Conservation (phyloP, 2,113 vertebrate species). For the Proteles cristata region DNA sequence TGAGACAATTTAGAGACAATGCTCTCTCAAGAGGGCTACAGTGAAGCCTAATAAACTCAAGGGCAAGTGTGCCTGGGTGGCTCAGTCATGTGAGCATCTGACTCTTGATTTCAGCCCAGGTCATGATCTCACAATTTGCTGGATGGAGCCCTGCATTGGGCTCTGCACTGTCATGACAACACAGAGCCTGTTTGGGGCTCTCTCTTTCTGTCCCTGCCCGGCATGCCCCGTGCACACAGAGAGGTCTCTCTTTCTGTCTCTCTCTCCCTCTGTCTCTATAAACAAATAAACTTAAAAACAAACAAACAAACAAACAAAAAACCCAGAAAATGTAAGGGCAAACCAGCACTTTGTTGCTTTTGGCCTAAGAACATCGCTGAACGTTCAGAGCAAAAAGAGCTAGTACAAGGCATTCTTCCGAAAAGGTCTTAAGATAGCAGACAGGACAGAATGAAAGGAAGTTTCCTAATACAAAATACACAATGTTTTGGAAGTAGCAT, state of each 20-base stretch:
- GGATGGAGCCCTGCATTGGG: too few relatives aligned
- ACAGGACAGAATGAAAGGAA: slow-evolving; percentile 3
- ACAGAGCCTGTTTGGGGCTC: too few relatives aligned
- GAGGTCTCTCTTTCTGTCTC: too few relatives aligned
- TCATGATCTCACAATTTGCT: too few relatives aligned
- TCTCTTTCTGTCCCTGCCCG: too few relatives aligned
- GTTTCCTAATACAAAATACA: slow-evolving; percentile 52
- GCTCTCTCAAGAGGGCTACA: background rate
- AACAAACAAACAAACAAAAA: too few relatives aligned
- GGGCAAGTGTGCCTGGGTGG: background rate
- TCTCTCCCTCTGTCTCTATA: too few relatives aligned
- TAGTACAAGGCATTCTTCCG: slow-evolving; percentile 46
- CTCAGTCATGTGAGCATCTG: too few relatives aligned
- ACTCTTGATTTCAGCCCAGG: too few relatives aligned
- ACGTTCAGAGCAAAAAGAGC: slow-evolving; percentile 70
- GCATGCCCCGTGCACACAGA: too few relatives aligned
- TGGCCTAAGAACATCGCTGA: slow-evolving; percentile 43
- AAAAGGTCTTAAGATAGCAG: slow-evolving; percentile 48
- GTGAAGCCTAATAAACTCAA: slow-evolving; percentile 14
- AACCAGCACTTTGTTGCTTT: slow-evolving; percentile 60
- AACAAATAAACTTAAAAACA: too few relatives aligned
- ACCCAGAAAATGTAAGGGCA: background rate
- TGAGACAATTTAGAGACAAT: background rate
- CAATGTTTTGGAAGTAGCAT: slow-evolving; percentile 38
- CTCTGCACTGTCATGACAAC: too few relatives aligned